These are phyloP conservation scores for Amniataba percoides DNA, from an alignment of 2,797 vertebrate species.

Conservation along the genomic window DNA sequence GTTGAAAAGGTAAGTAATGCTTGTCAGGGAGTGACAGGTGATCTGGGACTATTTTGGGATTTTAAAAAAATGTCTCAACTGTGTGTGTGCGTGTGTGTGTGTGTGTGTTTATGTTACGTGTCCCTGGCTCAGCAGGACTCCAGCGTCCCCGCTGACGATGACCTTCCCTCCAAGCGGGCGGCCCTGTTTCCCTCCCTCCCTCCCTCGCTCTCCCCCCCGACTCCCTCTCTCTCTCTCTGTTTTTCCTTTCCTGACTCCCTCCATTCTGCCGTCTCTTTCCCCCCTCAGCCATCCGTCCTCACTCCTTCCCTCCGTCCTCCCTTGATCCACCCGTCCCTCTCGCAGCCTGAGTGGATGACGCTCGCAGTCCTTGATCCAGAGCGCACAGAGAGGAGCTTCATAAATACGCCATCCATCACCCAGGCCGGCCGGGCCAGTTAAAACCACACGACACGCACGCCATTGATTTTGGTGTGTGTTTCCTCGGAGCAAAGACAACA, in stretches of 20 bases:
- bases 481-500: conserved; percentile 9
- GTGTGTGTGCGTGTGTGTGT: conserved; percentile 14
- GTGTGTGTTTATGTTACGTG: conserved; percentile 27
- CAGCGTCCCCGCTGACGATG: conserved; percentile 61
- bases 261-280: conserved; percentile 18
- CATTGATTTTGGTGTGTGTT: conserved; percentile 35
- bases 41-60: conserved; percentile 3
- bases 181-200: conserved; percentile 35
- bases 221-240: conserved; percentile 19
- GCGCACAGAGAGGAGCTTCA: conserved; percentile 54
- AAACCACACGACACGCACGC: conserved; percentile 49
- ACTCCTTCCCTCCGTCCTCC: conserved; percentile 30
- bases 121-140: conserved; percentile 57
- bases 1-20: background rate
- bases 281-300: conserved; percentile 29
- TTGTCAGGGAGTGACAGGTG: background rate
- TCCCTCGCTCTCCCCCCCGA: background rate
- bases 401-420: conserved; percentile 76
- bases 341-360: conserved; percentile 53
- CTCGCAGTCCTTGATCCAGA: conserved; percentile 67
- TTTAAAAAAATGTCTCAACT: background rate
- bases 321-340: conserved; percentile 46
- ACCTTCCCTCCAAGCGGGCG: conserved; percentile 70
- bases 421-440: conserved; percentile 33
- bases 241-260: conserved; percentile 30